Percentiles rank a stretch among this genome's conserved stretches.
Evolutionary conservation across 64 coral and sea anemone species (phyloP).

Genomic region (Pocillopora verrucosa): DNA sequence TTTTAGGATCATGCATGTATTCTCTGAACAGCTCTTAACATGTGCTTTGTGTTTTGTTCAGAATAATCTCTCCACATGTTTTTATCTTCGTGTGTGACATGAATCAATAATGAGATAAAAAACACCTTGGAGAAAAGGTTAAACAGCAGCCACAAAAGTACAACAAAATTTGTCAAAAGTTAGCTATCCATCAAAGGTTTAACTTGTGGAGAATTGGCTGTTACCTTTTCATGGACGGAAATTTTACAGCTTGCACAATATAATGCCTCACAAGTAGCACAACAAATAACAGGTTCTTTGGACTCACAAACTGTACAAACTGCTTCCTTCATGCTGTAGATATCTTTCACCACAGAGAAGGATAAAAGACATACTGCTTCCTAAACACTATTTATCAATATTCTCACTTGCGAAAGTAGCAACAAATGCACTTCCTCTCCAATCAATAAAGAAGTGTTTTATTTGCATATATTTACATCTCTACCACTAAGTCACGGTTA

Average conservation of each 20-base stretch:
- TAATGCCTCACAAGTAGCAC: conserved; percentile 70
- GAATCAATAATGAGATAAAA: background rate
- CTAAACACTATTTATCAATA: background rate
- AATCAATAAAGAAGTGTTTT: background rate
- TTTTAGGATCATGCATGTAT: background rate
- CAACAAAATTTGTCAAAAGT: conserved; percentile 4
- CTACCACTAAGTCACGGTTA: background rate
- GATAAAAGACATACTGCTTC: background rate
- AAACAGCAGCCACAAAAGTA: background rate
- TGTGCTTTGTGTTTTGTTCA: background rate
- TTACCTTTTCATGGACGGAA: conserved; percentile 53
- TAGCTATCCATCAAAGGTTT: background rate
- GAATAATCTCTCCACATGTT: conserved; percentile 2
- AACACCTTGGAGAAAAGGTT: background rate
- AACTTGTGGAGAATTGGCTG: background rate
- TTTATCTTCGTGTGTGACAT: background rate
- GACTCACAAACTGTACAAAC: conserved; percentile 68
- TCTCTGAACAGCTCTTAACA: background rate
- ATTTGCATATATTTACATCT: conserved; percentile 39
- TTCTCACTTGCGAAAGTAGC: background rate
- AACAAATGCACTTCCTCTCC: conserved; percentile 35
- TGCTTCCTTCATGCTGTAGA: conserved; percentile 39
- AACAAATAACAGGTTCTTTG: conserved; percentile 68
- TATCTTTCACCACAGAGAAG: background rate
- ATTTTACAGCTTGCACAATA: conserved; percentile 59